These are phyloP conservation scores for Lucilia sericata DNA, from an alignment of 1,140 invertebrate genomes.

Conservation along the genomic window DNA sequence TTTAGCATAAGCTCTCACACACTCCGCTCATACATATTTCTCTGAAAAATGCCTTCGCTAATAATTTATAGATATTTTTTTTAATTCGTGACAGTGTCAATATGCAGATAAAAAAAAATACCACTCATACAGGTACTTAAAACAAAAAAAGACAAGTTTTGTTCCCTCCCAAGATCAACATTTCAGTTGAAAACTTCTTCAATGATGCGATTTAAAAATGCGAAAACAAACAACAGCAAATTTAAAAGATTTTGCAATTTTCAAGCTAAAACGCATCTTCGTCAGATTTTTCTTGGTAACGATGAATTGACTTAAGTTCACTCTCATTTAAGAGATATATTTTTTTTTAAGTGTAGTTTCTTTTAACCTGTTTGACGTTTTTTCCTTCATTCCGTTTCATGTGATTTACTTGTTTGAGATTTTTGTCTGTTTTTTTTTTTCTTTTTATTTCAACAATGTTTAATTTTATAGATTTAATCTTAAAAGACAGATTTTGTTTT, in stretches of 20 bases:
- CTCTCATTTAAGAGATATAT: neutral
- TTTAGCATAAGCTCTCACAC: too few relatives aligned
- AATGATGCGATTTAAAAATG: neutral
- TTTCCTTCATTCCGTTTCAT: too few relatives aligned
- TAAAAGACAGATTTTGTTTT: neutral
- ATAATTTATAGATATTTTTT: neutral
- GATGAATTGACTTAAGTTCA: neutral
- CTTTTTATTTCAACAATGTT: neutral
- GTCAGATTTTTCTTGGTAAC: neutral
- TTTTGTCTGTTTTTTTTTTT: too few relatives aligned
- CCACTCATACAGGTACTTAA: neutral
- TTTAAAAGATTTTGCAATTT: neutral
- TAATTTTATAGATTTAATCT: conserved; percentile 7
- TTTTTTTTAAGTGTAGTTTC: neutral
- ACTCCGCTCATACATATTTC: too few relatives aligned
- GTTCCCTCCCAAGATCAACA: neutral
- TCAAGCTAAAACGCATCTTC: conserved; percentile 5
- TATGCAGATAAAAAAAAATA: neutral
- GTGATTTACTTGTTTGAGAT: too few relatives aligned
- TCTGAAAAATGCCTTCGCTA: too few relatives aligned
- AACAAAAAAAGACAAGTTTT: neutral
- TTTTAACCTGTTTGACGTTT: neutral
- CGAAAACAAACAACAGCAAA: neutral
- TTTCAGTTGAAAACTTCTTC: neutral
- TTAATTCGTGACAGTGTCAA: neutral